Conservation (phyloP, 1,140 invertebrate genomes). For the Calliphora vicina region DNA sequence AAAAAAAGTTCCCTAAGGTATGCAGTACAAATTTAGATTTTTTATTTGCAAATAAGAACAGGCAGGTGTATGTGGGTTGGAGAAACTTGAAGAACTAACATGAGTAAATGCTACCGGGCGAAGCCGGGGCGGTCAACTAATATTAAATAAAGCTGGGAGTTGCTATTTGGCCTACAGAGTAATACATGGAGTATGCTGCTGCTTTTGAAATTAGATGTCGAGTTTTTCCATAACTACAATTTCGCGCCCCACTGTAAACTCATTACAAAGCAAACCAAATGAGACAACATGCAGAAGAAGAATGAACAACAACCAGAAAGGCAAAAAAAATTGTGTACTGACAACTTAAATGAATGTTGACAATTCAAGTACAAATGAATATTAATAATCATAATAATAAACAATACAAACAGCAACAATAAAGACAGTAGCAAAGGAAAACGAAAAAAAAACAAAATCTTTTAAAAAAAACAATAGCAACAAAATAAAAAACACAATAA, state of each 20-base stretch:
- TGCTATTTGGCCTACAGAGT: too few species aligned
- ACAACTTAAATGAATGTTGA: not conserved
- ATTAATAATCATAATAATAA: not conserved
- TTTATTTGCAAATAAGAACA: too few species aligned
- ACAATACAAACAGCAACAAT: not conserved
- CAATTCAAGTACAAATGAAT: slow-evolving; percentile 14
- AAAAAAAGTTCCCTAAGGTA: too few species aligned
- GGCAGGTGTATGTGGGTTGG: too few species aligned
- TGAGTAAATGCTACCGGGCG: too few species aligned
- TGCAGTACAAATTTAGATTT: too few species aligned
- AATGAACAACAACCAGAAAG: not conserved
- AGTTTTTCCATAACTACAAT: too few species aligned
- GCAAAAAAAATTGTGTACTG: not conserved
- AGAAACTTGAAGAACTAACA: too few species aligned
- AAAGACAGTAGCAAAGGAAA: not conserved
- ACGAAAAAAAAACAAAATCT: not conserved
- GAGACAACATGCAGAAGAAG: not conserved
- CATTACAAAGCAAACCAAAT: not conserved
- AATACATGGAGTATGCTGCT: too few species aligned
- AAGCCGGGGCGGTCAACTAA: too few species aligned
- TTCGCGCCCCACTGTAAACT: not conserved
- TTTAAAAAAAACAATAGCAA: not conserved
- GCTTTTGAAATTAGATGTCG: too few species aligned
- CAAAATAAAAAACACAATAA: not conserved
- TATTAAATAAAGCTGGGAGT: too few species aligned